Evolutionary conservation across 2,797 vertebrate species (phyloP).

Genomic region (Intellagama lesueurii): DNA sequence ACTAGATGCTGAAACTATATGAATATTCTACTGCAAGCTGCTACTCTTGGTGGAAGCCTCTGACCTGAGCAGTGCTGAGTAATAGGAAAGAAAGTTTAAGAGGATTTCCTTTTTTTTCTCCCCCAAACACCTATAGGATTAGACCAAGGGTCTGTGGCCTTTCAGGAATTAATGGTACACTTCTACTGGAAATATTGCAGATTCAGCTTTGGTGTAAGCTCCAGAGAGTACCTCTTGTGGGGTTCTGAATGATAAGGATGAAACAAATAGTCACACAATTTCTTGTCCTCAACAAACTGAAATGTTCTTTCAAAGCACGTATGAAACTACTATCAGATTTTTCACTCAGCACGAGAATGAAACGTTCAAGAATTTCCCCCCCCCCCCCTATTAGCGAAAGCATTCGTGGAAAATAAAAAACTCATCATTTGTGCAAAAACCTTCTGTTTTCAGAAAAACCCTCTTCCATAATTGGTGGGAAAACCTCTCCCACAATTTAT

Average conservation of each 20-base stretch:
- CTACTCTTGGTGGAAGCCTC: constrained; percentile 35
- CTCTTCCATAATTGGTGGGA: too few species aligned
- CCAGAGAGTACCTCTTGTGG: not conserved
- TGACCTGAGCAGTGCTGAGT: not conserved
- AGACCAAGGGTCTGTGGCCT: not conserved
- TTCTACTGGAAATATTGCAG: not conserved
- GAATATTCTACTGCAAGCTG: constrained; percentile 7
- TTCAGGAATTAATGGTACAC: not conserved
- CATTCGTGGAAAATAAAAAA: too few species aligned
- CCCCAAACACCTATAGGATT: not conserved
- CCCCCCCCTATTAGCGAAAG: too few species aligned
- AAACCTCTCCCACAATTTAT: too few species aligned
- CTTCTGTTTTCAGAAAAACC: too few species aligned
- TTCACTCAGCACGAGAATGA: too few species aligned
- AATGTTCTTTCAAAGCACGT: too few species aligned
- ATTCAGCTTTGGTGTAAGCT: not conserved
- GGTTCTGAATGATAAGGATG: not conserved
- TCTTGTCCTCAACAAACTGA: too few species aligned
- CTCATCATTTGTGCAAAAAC: too few species aligned
- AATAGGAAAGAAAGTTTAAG: constrained; percentile 1
- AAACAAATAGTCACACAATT: too few species aligned
- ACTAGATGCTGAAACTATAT: not conserved
- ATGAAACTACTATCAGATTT: too few species aligned
- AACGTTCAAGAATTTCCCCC: too few species aligned
- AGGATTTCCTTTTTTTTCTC: not conserved